Percentiles rank a stretch among this genome's conserved stretches.
phyloP scores from a whole-genome alignment of 2,113 vertebrate species.

The Xyrauchen texanus region DNA sequence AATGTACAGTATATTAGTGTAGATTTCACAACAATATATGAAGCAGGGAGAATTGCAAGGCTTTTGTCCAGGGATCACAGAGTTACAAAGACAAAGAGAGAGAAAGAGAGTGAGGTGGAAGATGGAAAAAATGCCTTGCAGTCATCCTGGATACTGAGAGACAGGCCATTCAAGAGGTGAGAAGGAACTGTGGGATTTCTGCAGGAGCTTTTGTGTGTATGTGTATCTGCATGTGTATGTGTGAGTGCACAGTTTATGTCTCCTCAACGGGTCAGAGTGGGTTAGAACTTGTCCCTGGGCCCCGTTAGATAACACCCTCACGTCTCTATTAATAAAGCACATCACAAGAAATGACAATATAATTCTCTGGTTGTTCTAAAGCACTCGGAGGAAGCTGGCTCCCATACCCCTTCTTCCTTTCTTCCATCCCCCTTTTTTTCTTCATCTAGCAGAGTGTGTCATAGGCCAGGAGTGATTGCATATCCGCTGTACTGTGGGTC shows the following conservation, averaged over 20 bases:
- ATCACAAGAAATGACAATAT: conserved; percentile 23
- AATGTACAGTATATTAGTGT: no score
- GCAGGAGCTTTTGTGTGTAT: conserved; percentile 11
- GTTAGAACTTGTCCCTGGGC: conserved; percentile 19
- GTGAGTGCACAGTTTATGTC: no score
- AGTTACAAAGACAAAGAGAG: not conserved
- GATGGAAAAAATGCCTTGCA: not conserved
- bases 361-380: conserved; percentile 34
- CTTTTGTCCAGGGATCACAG: not conserved
- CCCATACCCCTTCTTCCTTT: not conserved
- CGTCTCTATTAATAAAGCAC: conserved; percentile 40
- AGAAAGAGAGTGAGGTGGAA: not conserved
- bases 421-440: not conserved
- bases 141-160: not conserved
- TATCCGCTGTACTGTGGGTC: conserved; percentile 19
- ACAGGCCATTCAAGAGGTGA: conserved; percentile 22
- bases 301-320: conserved; percentile 27
- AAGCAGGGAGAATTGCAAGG: no score
- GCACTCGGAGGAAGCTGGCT: conserved; percentile 14
- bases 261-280: not conserved
- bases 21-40: no score
- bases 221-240: not conserved
- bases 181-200: conserved; percentile 52
- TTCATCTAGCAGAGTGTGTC: conserved; percentile 19
- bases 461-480: conserved; percentile 32